Evolutionary conservation across 1,140 invertebrate species (phyloP), one percentile per base, ranked within the genome.

Genomic region (Eciton burchellii): DNA sequence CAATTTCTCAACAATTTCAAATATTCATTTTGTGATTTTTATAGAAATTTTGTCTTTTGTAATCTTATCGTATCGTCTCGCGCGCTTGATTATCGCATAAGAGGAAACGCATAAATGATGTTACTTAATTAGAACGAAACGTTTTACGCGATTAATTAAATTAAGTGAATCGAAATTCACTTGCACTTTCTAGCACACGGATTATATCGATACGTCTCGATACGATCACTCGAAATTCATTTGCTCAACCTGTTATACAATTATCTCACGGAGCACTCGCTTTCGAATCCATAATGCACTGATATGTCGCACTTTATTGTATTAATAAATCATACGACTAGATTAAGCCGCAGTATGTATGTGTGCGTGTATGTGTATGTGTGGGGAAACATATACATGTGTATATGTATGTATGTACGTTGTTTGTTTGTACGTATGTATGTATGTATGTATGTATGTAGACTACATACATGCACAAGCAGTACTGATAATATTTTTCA

Each of bases 401-500:
- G 35, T 35, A 35, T 35, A 35, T 35, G 35, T 35, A 35, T 35
- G 35, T 35, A 35, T 35, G 35, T 35, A 35, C 6, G 35, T 35
- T 35, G 35, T 35, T 3, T 35, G 35, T 35, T 3, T 35, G 35
- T 35, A 35, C 6, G 35, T 35, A 35, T 35, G 35, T 35, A 35
- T 35, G 35, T 35, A 35, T 35, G 35, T 35, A 35, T 35, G 35
- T 35, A 35, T 6, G 6, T 6, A n/a, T n/a, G n/a, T n/a, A n/a
- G n/a, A n/a, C n/a, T n/a, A n/a, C n/a, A n/a, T n/a, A n/a, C 6
- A 35, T 35, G 6, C 35, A 35, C 65, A 35, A 82, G 65, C 52
- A 73, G 21, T 86, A 82, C n/a, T 71, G 14, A 86, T 62, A 74
- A 71, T 72, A 49, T 52, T 87, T 74, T 81, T 54, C 81, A 84